Evolutionary conservation across 2,888 invertebrate species (phyloP).

Genomic region (Smittia sp.): DNA sequence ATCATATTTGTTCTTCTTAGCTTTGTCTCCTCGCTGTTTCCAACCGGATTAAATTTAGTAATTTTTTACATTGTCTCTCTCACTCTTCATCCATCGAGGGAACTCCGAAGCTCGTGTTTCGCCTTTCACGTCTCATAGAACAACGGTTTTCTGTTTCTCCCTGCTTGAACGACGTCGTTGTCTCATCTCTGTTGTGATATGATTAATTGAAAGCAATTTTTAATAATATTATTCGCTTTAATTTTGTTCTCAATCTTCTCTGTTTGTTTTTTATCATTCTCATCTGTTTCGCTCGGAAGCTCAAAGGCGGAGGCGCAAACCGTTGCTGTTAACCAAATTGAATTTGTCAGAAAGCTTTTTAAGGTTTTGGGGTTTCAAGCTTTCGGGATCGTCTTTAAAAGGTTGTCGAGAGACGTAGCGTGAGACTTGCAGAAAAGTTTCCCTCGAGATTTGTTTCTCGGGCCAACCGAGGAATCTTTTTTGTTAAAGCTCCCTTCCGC

Average conservation of each 20-base stretch:
- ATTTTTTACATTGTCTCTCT: background rate
- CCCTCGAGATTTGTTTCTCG: background rate
- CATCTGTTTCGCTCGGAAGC: conserved; percentile 9
- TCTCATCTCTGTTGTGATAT: conserved; percentile 12
- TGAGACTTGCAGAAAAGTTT: no score
- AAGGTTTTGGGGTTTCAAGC: background rate
- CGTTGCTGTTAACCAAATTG: background rate
- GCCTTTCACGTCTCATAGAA: conserved; percentile 23
- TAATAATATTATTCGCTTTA: conserved; percentile 33
- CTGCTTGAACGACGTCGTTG: background rate
- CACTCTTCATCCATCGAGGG: background rate
- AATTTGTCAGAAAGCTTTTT: no score
- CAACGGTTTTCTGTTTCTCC: background rate
- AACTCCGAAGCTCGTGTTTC: background rate
- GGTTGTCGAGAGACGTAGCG: no score
- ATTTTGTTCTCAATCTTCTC: conserved; percentile 30
- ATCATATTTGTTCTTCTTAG: conserved; percentile 14
- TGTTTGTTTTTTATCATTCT: conserved; percentile 18
- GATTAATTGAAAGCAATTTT: conserved; percentile 35
- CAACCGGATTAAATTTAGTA: conserved; percentile 27
- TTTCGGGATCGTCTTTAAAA: background rate
- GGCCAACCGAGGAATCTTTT: background rate
- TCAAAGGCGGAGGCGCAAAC: background rate
- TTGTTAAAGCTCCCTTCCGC: background rate
- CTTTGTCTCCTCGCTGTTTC: background rate